Percentiles rank a stretch among this genome's conserved stretches.
phyloP scores from a whole-genome alignment of 2,888 invertebrate genomes.

The Calameuta idolon region DNA sequence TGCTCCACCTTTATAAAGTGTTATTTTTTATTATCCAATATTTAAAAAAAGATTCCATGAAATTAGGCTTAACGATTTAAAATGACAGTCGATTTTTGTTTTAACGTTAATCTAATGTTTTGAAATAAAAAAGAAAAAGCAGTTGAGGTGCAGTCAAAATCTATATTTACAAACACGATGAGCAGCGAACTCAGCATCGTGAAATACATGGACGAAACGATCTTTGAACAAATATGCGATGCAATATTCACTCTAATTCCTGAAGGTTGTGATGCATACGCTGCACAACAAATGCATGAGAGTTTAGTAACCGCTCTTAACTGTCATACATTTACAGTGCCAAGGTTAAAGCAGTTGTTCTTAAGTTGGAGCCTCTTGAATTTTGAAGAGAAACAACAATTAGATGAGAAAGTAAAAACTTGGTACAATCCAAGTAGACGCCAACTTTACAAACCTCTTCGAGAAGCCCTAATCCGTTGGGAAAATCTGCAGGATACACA shows the following conservation, averaged over 20 bases:
- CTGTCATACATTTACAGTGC: slow-evolving; percentile 28
- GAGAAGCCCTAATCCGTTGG: slow-evolving; percentile 43
- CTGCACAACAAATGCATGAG: background rate
- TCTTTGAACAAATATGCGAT: slow-evolving; percentile 44
- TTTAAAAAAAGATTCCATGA: background rate
- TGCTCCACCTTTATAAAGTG: background rate
- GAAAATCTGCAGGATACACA: slow-evolving; percentile 43
- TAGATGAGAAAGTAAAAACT: slow-evolving; percentile 33
- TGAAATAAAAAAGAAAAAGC: slow-evolving; percentile 3
- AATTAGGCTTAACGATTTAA: background rate
- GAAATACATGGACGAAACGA: slow-evolving; percentile 37
- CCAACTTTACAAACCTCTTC: slow-evolving; percentile 40
- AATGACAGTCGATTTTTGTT: background rate
- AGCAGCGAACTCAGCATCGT: slow-evolving; percentile 18
- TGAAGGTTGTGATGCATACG: slow-evolving; percentile 31
- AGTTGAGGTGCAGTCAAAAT: slow-evolving; percentile 37
- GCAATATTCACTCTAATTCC: slow-evolving; percentile 44
- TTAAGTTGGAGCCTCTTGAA: slow-evolving; percentile 38
- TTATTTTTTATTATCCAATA: background rate
- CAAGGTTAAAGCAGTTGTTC: slow-evolving; percentile 40
- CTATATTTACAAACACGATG: slow-evolving; percentile 21
- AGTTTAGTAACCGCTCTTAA: background rate
- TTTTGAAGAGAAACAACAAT: slow-evolving; percentile 32
- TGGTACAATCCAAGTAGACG: slow-evolving; percentile 34
- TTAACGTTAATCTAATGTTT: slow-evolving; percentile 3